Percentiles rank a stretch among this genome's conserved stretches.
These are phyloP conservation scores for Acanthurus tractus DNA, from an alignment of 2,797 vertebrate species.

Conservation along the genomic window DNA sequence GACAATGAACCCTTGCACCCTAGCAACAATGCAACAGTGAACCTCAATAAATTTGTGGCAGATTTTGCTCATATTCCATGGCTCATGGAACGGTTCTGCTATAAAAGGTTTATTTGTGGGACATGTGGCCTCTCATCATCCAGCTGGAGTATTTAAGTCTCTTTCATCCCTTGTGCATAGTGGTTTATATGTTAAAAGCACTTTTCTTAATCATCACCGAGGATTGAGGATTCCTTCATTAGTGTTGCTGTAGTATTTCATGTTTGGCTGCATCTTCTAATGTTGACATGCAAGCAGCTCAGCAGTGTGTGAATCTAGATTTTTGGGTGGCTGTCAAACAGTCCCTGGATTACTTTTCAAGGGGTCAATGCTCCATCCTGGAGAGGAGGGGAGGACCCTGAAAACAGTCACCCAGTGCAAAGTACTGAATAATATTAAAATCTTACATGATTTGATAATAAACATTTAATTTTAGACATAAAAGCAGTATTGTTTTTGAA, in stretches of 20 bases:
- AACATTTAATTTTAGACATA: neutral
- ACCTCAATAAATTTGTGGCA: constrained; percentile 57
- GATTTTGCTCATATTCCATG: constrained; percentile 56
- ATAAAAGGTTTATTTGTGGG: constrained; percentile 64
- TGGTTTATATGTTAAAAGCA: constrained; percentile 59
- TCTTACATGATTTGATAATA: neutral
- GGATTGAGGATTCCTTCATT: constrained; percentile 40
- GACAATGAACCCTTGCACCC: constrained; percentile 48
- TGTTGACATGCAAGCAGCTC: neutral
- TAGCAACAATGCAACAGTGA: constrained; percentile 50
- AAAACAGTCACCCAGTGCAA: neutral
- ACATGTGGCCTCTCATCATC: constrained; percentile 61
- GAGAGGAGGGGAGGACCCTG: neutral
- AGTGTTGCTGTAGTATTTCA: constrained; percentile 22
- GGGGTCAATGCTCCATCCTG: neutral
- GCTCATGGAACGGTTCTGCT: constrained; percentile 55
- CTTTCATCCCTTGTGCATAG: constrained; percentile 51
- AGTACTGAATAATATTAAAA: neutral
- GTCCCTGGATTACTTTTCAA: neutral
- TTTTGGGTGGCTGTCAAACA: neutral
- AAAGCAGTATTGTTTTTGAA: neutral
- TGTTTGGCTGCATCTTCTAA: constrained; percentile 20
- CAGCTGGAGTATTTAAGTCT: constrained; percentile 35
- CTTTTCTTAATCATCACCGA: constrained; percentile 50
- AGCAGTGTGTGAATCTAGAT: neutral